Percentiles rank a stretch among this genome's conserved stretches.
Evolutionary conservation across 2,113 vertebrate genomes (phyloP).

Genomic region (Aviceda subcristata): DNA sequence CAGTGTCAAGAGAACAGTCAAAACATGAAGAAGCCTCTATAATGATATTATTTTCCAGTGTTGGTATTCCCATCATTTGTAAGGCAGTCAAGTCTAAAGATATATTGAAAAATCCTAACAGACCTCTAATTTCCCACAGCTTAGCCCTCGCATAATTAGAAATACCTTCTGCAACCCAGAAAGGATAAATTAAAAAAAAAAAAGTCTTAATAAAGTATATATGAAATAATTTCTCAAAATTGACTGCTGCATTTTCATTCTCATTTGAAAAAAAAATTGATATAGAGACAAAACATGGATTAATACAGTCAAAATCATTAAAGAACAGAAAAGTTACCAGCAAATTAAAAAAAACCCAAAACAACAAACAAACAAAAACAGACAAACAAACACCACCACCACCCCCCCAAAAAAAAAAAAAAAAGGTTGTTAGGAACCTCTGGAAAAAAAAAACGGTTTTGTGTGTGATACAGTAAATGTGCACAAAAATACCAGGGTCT

Average conservation of each 20-base stretch:
- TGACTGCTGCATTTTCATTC: background rate
- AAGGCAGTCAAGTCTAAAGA: background rate
- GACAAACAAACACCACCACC: no score
- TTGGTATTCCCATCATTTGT: background rate
- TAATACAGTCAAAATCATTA: background rate
- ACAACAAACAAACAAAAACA: no score
- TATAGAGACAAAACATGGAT: background rate
- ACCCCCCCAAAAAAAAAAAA: no score
- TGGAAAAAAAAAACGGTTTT: background rate
- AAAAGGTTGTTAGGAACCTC: background rate
- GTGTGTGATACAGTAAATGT: background rate
- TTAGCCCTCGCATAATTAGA: background rate
- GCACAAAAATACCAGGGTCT: background rate
- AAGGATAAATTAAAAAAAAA: background rate
- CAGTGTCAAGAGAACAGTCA: background rate
- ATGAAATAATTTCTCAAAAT: background rate
- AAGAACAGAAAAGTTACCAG: background rate
- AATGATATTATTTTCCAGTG: background rate
- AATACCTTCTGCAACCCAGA: background rate
- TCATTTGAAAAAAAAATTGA: background rate
- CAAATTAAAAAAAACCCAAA: background rate
- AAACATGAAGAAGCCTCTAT: background rate
- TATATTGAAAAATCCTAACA: background rate
- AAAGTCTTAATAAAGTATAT: background rate
- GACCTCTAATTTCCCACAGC: background rate